These are phyloP conservation scores for Hucho hucho DNA, from an alignment of 2,113 vertebrate species.

Conservation along the genomic window DNA sequence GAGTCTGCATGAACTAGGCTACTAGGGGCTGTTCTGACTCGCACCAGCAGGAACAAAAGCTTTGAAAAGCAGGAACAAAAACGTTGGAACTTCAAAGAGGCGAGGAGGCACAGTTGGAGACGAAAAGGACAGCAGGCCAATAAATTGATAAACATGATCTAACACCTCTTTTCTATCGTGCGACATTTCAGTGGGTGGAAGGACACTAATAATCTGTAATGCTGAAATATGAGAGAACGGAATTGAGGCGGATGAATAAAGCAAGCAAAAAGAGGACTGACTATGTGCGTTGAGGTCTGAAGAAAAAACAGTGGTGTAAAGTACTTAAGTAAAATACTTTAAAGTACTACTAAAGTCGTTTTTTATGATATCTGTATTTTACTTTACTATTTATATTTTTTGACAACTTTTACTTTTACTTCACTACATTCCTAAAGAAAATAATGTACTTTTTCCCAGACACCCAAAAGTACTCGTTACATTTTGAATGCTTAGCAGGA, in stretches of 20 bases:
- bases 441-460: no score
- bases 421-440: no score
- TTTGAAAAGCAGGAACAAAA: slow-evolving; percentile 1
- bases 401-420: no score
- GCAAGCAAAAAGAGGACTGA: slow-evolving; percentile 68
- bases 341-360: no score
- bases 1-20: neutral
- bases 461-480: no score
- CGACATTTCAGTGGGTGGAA: slow-evolving; percentile 60
- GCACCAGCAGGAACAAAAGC: slow-evolving; percentile 25
- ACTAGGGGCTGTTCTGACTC: slow-evolving; percentile 22
- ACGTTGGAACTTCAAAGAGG: slow-evolving; percentile 58
- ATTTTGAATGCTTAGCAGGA: no score
- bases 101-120: slow-evolving; percentile 26
- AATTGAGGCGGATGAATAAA: slow-evolving; percentile 69
- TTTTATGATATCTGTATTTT: no score
- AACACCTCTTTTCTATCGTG: slow-evolving; percentile 22
- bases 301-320: slow-evolving; percentile 1
- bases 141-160: slow-evolving; percentile 25
- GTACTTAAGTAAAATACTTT: no score
- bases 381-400: no score
- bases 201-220: slow-evolving; percentile 68
- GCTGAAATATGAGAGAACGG: slow-evolving; percentile 75
- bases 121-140: slow-evolving; percentile 10
- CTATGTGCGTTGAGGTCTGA: slow-evolving; percentile 57